Percentiles rank a stretch among this genome's conserved stretches.
Conservation (phyloP, 2,797 vertebrate genomes). For the Potorous gilbertii region DNA sequence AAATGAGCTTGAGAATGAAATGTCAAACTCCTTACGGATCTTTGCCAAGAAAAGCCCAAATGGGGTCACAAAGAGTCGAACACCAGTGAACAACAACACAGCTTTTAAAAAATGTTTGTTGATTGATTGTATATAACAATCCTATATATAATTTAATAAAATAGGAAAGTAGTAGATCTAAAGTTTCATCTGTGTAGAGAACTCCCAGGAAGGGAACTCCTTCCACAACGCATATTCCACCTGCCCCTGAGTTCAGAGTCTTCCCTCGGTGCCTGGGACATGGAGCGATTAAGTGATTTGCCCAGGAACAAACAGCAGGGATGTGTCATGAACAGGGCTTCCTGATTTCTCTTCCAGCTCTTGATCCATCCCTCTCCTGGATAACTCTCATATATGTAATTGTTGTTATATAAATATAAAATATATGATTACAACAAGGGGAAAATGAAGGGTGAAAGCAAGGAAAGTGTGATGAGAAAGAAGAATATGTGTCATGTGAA, state of each 20-base stretch:
- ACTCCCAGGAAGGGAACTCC: background rate
- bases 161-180: background rate
- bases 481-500: constrained; percentile 18
- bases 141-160: background rate
- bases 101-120: background rate
- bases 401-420: constrained; percentile 9
- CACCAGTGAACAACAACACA: background rate
- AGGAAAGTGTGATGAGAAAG: constrained; percentile 11
- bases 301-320: background rate
- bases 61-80: too few species aligned
- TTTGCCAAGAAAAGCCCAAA: background rate
- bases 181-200: background rate
- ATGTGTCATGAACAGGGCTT: background rate
- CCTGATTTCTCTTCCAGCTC: background rate
- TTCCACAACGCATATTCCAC: background rate
- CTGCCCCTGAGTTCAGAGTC: background rate
- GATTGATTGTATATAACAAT: background rate
- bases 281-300: background rate
- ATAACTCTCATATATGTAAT: background rate
- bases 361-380: background rate
- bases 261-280: background rate
- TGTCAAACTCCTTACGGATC: background rate
- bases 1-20: background rate
- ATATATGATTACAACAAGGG: constrained; percentile 30
- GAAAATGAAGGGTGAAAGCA: constrained; percentile 47